Evolutionary conservation across 1,140 invertebrate species (phyloP), one percentile per base, ranked within the genome.

Genomic region (Papilio glaucus): DNA sequence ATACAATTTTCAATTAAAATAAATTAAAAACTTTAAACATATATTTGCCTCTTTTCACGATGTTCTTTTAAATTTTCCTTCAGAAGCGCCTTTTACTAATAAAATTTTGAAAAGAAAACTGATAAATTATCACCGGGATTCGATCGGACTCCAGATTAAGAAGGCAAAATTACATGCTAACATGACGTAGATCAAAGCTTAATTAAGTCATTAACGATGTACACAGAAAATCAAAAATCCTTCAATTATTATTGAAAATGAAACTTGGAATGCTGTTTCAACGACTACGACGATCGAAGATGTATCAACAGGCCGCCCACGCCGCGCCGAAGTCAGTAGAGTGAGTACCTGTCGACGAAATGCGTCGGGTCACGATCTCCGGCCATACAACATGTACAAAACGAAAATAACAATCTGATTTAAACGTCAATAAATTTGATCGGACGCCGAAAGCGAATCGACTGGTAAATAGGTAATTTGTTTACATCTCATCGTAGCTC

Each of bases 401-500:
- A 57, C 49, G 49, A 57, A 57, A 57, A 57, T 18, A 57, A 57
- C 49, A 57, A 57, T 26, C 24, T 9, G 18, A 26, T 57, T 26
- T 21, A 57, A 9, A 9, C 49, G 49, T 57, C 49, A 57, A 26
- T 24, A 57, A 49, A 21, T 21, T 49, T 49, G 18, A 24, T 57
- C 49, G 21, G 21, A 57, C 49, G 21, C 1, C 49, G 60, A 45
- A 68, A 69, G 70, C 53, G 57, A 67, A 70, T 72, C 61, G 41
- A 69, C 69, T 33, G 49, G 72, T 53, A 69, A 75, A 73, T 71
- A 62, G 60, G 61, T 68, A 75, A 78, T 69, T 72, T 74, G 72
- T 63, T 70, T 77, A 57, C 72, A 63, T 74, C 74, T 74, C 70
- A 57, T 45, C 72, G 57, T 68, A 63, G 72, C 74, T 77, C 71